phyloP scores from a whole-genome alignment of 2,888 invertebrate genomes.

The Antheraea yamamai region DNA sequence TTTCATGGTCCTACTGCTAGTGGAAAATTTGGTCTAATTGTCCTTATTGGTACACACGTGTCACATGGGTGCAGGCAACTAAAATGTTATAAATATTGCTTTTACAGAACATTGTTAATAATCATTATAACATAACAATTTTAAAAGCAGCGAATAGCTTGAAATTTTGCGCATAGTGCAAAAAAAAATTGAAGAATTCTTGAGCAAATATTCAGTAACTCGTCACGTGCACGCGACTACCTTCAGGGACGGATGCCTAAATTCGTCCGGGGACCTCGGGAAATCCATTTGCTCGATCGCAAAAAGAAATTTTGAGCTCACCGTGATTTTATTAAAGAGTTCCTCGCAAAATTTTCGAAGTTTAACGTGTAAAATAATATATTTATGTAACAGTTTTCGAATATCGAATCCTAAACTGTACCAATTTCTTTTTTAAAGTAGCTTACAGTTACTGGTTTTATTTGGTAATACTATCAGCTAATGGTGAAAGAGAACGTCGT shows the following conservation, averaged over 20 bases:
- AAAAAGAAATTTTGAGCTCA: constrained; percentile 21
- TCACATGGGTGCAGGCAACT: too few relatives aligned
- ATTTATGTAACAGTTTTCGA: not conserved
- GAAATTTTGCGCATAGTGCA: not conserved
- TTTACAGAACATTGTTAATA: too few relatives aligned
- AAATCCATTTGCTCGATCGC: constrained; percentile 38
- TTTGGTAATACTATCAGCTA: too few relatives aligned
- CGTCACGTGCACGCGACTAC: constrained; percentile 47
- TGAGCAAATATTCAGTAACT: constrained; percentile 28
- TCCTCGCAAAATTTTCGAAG: not conserved
- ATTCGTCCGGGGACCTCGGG: constrained; percentile 56
- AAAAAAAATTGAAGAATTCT: not conserved
- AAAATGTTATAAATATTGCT: too few relatives aligned
- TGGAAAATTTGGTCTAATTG: too few relatives aligned
- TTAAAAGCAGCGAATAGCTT: not conserved
- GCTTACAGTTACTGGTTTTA: too few relatives aligned
- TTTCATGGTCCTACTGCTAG: too few relatives aligned
- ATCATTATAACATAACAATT: not conserved
- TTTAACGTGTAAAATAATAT: not conserved
- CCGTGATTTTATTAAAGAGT: constrained; percentile 1
- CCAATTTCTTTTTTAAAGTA: too few relatives aligned
- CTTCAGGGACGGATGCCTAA: constrained; percentile 45
- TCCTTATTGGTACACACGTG: too few relatives aligned
- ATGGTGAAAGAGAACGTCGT: too few relatives aligned
- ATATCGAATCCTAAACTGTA: too few relatives aligned